phyloP scores from a whole-genome alignment of 2,888 invertebrate species.

The Antheraea yamamai region DNA sequence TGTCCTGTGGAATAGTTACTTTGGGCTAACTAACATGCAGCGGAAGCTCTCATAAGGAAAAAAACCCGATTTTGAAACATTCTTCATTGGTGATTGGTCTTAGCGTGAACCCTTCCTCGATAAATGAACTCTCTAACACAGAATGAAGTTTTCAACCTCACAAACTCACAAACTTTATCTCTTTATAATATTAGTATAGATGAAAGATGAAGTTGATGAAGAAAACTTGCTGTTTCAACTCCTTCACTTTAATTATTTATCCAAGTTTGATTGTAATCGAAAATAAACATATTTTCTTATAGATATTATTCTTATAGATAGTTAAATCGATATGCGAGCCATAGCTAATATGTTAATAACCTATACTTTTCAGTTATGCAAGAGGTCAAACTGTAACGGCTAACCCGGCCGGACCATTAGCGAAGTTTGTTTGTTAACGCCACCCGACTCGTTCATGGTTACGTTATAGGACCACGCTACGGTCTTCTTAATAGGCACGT shows the following conservation, averaged over 20 bases:
- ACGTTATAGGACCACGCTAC: background rate
- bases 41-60: no score
- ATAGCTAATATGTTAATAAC: background rate
- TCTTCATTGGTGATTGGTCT: no score
- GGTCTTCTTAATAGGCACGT: background rate
- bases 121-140: no score
- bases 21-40: no score
- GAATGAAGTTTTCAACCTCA: no score
- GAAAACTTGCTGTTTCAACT: background rate
- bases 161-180: no score
- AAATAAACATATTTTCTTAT: background rate
- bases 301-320: no score
- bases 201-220: background rate
- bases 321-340: background rate
- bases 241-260: background rate
- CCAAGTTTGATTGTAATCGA: background rate
- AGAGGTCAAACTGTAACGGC: background rate
- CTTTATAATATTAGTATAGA: no score
- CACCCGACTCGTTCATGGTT: background rate
- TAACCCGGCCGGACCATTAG: slow-evolving; percentile 6
- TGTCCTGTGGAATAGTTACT: no score
- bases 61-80: no score
- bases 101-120: no score
- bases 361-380: background rate
- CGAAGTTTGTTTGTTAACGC: slow-evolving; percentile 1